Percentiles rank a stretch among this genome's conserved stretches.
Conservation (phyloP, 2,888 invertebrate genomes). For the Folsomia candida region DNA sequence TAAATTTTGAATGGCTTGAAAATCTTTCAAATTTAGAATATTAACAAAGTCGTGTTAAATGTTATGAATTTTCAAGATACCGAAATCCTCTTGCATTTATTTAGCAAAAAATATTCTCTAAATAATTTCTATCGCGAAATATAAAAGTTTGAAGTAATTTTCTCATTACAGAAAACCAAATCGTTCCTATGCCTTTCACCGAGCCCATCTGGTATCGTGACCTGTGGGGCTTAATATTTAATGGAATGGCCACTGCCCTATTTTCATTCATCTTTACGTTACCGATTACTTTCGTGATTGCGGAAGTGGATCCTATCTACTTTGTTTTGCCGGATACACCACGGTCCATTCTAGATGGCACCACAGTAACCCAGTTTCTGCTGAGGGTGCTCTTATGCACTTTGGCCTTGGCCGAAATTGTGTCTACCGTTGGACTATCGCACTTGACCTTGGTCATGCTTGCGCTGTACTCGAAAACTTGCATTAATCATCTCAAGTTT, state of each 20-base stretch:
- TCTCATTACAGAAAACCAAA: too few species aligned
- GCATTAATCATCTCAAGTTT: not conserved
- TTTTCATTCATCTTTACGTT: not conserved
- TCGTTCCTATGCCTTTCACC: too few species aligned
- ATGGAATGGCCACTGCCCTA: not conserved
- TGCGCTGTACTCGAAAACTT: not conserved
- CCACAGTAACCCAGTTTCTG: not conserved
- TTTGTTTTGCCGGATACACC: not conserved
- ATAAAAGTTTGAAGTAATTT: too few species aligned
- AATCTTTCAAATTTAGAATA: too few species aligned
- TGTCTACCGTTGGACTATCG: not conserved
- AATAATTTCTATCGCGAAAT: too few species aligned
- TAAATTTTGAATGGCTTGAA: too few species aligned
- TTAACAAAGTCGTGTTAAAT: too few species aligned
- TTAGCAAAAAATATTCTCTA: too few species aligned
- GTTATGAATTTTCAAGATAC: too few species aligned
- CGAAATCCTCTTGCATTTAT: too few species aligned
- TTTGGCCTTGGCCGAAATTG: not conserved
- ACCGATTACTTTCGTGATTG: not conserved
- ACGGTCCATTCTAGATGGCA: not conserved
- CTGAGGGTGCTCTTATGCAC: not conserved
- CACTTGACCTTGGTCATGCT: not conserved
- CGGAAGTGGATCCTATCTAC: not conserved
- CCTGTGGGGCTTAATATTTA: not conserved
- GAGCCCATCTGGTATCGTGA: slow-evolving; percentile 1